phyloP scores from a whole-genome alignment of 2,113 vertebrate species.

The Phyllostomus discolor region DNA sequence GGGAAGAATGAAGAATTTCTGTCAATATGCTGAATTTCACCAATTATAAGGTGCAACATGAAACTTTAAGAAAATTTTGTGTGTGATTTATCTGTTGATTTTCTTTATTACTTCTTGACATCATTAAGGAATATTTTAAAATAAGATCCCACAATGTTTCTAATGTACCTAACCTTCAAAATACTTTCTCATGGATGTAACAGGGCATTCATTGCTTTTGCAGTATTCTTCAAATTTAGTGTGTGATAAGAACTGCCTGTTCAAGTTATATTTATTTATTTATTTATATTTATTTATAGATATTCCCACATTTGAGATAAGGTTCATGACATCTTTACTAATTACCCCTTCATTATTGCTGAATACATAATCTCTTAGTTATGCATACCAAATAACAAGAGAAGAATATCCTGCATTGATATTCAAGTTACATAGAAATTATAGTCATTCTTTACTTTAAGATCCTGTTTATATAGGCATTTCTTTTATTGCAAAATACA shows the following conservation, averaged over 20 bases:
- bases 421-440: slow-evolving; percentile 34
- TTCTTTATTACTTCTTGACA: neutral
- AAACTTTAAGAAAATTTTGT: neutral
- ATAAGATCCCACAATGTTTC: neutral
- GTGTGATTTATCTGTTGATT: neutral
- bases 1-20: neutral
- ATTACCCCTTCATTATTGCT: neutral
- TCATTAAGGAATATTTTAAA: slow-evolving; percentile 4
- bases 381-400: neutral
- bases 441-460: neutral
- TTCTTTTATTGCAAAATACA: slow-evolving; percentile 15
- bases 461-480: neutral
- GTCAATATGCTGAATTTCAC: slow-evolving; percentile 13
- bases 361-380: neutral
- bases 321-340: neutral
- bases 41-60: neutral
- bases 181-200: neutral
- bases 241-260: neutral
- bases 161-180: neutral
- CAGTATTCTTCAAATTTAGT: neutral
- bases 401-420: neutral
- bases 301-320: neutral
- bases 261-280: neutral
- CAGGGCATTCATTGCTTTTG: neutral
- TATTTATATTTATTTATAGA: neutral